Conservation (phyloP, 2,888 invertebrate genomes). For the Spodoptera littoralis region DNA sequence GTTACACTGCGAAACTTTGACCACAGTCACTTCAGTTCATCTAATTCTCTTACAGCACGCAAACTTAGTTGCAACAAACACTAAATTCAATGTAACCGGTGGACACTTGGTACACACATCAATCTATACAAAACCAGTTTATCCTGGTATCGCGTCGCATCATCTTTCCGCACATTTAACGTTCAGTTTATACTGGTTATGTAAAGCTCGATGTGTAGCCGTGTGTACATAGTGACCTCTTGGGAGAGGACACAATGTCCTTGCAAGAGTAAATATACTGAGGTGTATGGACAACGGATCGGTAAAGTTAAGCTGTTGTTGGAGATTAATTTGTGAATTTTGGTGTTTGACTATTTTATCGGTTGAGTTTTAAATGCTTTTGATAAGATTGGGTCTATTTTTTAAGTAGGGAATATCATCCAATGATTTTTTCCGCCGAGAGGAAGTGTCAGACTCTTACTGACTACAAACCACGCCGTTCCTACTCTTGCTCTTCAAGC, state of each 20-base stretch:
- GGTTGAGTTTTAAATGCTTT: too few species aligned
- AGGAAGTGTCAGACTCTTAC: too few species aligned
- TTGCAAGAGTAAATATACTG: constrained; percentile 37
- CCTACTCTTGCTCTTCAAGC: too few species aligned
- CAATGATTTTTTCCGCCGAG: too few species aligned
- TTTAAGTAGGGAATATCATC: too few species aligned
- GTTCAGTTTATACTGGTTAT: too few species aligned
- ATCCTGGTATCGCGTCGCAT: too few species aligned
- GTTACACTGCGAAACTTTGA: neutral
- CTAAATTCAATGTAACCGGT: constrained; percentile 55
- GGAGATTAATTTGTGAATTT: constrained; percentile 5
- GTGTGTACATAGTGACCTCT: constrained; percentile 19
- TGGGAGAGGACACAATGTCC: constrained; percentile 38
- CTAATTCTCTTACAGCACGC: constrained; percentile 32
- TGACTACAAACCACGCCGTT: too few species aligned
- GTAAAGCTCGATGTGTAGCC: too few species aligned
- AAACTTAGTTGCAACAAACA: constrained; percentile 53
- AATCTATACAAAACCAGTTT: too few species aligned
- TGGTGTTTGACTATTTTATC: too few species aligned
- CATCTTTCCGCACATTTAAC: too few species aligned
- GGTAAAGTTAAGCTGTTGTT: constrained; percentile 16
- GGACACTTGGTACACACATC: constrained; percentile 8
- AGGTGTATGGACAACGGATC: constrained; percentile 16
- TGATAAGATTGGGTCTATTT: neutral
- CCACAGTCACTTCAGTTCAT: constrained; percentile 4